Percentiles rank a stretch among this genome's conserved stretches.
phyloP scores from a whole-genome alignment of 1,140 invertebrate species.

The Brachionus rubens region DNA sequence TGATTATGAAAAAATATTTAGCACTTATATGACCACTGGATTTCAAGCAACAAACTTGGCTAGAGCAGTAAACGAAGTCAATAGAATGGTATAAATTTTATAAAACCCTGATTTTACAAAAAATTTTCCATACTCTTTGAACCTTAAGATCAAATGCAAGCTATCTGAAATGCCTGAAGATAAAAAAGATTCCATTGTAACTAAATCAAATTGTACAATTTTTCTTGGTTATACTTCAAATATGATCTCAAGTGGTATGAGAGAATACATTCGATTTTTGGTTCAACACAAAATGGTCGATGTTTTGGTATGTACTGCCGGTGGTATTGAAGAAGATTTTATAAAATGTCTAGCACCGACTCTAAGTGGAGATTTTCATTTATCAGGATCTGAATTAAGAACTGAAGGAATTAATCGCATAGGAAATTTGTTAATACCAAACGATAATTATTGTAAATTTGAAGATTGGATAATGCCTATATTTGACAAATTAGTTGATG shows the following conservation, averaged over 20 bases:
- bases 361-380: conserved; percentile 82
- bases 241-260: conserved; percentile 86
- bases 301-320: conserved; percentile 81
- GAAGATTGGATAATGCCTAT: conserved; percentile 96
- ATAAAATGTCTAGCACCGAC: conserved; percentile 96
- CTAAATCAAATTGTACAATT: conserved; percentile 67
- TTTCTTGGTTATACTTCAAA: conserved; percentile 98
- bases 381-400: conserved; percentile 70
- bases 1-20: conserved; percentile 8
- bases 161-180: conserved; percentile 13
- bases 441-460: conserved; percentile 96
- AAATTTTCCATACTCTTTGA: not conserved
- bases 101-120: not conserved
- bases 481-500: conserved; percentile 81
- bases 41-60: conserved; percentile 43
- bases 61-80: conserved; percentile 29
- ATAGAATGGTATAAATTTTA: conserved; percentile 10
- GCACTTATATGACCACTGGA: conserved; percentile 18
- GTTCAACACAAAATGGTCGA: conserved; percentile 77
- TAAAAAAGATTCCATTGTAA: conserved; percentile 21
- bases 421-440: conserved; percentile 94
- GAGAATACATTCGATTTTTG: conserved; percentile 78
- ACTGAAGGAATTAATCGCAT: conserved; percentile 90
- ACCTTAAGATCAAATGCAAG: conserved; percentile 15
- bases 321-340: conserved; percentile 96